phyloP scores from a whole-genome alignment of 2,113 vertebrate species.

The Clarias magur region DNA sequence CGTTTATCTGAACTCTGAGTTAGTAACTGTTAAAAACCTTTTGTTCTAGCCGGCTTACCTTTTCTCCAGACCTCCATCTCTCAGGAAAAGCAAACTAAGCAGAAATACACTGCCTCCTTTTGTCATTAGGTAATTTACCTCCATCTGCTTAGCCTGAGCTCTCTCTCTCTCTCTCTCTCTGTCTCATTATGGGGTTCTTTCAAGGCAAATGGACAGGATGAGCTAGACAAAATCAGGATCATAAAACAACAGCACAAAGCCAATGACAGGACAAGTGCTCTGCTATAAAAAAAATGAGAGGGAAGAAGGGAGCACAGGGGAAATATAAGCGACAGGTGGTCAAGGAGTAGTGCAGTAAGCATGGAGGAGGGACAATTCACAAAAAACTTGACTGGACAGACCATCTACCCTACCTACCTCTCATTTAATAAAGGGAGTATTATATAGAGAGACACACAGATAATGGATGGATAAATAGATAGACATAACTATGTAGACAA shows the following conservation, averaged over 20 bases:
- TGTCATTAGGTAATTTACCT: slow-evolving; percentile 40
- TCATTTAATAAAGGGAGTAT: not conserved
- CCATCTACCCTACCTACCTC: too few relatives aligned
- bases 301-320: not conserved
- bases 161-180: slow-evolving; percentile 29
- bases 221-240: slow-evolving; percentile 39
- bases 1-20: not conserved
- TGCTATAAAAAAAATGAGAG: slow-evolving; percentile 17
- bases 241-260: slow-evolving; percentile 48
- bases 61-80: not conserved
- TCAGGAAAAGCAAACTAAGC: slow-evolving; percentile 9
- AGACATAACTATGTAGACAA: not conserved
- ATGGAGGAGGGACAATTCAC: not conserved
- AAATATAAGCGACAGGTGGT: slow-evolving; percentile 27
- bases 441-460: not conserved
- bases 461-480: not conserved
- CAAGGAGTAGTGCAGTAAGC: slow-evolving; percentile 22
- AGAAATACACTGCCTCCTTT: slow-evolving; percentile 17
- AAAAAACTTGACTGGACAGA: not conserved
- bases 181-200: slow-evolving; percentile 46
- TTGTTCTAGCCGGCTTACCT: slow-evolving; percentile 1
- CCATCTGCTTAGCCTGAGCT: slow-evolving; percentile 33
- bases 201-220: slow-evolving; percentile 31
- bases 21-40: not conserved
- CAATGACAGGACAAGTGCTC: slow-evolving; percentile 37